phyloP scores from a whole-genome alignment of 2,888 invertebrate species.

The Sphaerophoria rueppellii region DNA sequence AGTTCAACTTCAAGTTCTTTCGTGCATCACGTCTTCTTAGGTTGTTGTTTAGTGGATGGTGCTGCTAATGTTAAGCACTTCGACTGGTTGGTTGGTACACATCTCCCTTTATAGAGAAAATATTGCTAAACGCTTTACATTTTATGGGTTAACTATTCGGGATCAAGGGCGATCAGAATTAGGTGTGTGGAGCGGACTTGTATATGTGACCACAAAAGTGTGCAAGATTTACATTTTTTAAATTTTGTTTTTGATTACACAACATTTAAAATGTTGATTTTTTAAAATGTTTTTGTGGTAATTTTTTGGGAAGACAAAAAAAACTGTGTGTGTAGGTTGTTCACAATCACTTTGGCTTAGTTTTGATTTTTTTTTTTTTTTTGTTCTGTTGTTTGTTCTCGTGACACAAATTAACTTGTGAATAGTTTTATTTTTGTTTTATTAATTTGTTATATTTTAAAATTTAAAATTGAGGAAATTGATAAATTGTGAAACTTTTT shows the following conservation, averaged over 20 bases:
- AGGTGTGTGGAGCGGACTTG: background rate
- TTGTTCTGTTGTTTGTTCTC: too few species aligned
- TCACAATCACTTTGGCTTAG: constrained; percentile 14
- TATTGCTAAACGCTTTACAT: constrained; percentile 49
- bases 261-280: constrained; percentile 19
- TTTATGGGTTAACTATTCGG: constrained; percentile 58
- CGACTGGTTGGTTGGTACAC: background rate
- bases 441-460: background rate
- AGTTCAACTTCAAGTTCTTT: constrained; percentile 33
- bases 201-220: constrained; percentile 34
- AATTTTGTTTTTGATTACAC: constrained; percentile 48
- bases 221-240: background rate
- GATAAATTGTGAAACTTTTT: constrained; percentile 8
- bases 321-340: constrained; percentile 42
- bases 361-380: background rate
- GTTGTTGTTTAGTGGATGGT: too few species aligned
- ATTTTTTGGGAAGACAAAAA: background rate
- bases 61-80: constrained; percentile 15
- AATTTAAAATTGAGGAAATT: background rate
- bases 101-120: constrained; percentile 4
- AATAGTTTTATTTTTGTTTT: constrained; percentile 3
- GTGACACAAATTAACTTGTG: constrained; percentile 38
- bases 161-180: constrained; percentile 54
- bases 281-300: constrained; percentile 10
- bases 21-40: background rate